phyloP scores from a whole-genome alignment of 2,888 invertebrate genomes.

The Pachymerium ferrugineum region DNA sequence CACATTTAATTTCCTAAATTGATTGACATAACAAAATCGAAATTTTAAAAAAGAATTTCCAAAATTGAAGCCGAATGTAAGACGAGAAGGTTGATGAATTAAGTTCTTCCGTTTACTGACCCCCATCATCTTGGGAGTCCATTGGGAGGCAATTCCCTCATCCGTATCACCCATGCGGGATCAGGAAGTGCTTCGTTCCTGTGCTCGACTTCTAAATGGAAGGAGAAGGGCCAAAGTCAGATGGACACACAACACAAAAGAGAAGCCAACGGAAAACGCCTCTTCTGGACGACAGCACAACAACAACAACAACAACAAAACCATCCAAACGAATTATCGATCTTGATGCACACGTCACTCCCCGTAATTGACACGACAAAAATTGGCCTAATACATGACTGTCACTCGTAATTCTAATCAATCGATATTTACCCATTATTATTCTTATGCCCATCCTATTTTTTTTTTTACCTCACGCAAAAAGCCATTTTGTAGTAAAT shows the following conservation, averaged over 20 bases:
- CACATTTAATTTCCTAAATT: no score
- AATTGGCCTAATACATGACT: conserved; percentile 11
- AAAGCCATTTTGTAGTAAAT: neutral
- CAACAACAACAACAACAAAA: conserved; percentile 18
- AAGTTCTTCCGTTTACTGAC: conserved; percentile 3
- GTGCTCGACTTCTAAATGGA: conserved; percentile 22
- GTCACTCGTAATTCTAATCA: neutral
- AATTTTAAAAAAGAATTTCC: no score
- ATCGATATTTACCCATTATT: conserved; percentile 22
- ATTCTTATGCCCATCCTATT: neutral
- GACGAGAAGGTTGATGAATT: conserved; percentile 5
- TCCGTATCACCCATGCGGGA: neutral
- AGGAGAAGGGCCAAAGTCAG: conserved; percentile 17
- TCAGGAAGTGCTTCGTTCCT: conserved; percentile 27
- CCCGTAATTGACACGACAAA: neutral
- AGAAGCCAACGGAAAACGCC: conserved; percentile 17
- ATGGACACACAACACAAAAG: neutral
- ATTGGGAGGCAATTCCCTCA: conserved; percentile 3
- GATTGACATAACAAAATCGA: no score
- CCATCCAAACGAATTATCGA: neutral
- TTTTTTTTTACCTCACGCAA: neutral
- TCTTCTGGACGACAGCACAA: conserved; percentile 10
- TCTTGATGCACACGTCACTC: conserved; percentile 4
- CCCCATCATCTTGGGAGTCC: conserved; percentile 13
- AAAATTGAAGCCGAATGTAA: neutral